Base-by-base conservation (phyloP, 2,888 invertebrate genomes). In the Aporophyla nigra region DNA sequence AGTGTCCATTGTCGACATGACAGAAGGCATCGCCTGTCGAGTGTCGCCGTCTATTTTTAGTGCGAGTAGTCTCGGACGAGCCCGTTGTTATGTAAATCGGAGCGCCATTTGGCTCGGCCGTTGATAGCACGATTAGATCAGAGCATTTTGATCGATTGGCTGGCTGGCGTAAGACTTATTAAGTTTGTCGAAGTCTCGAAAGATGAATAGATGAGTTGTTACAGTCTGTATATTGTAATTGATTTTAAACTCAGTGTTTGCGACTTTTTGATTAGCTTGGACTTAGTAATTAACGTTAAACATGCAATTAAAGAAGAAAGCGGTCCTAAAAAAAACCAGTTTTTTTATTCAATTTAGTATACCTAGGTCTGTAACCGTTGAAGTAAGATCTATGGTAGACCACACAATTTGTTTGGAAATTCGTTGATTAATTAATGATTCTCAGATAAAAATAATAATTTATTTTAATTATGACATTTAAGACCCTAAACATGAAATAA, bases 41-140 rank as follows among this genome's bases (percentile, higher is more conserved):
- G 67, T 71, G 70, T 75, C 62, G 40, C 62, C 53, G 71, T 61
- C 78, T 71, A 83, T 86, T 83, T 83, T 74, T 56, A 68, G 73
- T 63, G 53, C 27, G 51, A 65, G 51, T 46, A 66, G 54, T 61
- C 67, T 66, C 72, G 58, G 56, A 61, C 54, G 53, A 46, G 69
- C 19, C 78, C 69, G 67, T 88, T 87, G 85, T 87, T 78, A 87
- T 88, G 87, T 76, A 87, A 85, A 87, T 87, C 75, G 9, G 59
- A 68, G 67, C 68, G 76, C 80, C 76, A 81, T 85, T 87, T 79
- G 76, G 78, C 76, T 62, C 73, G 61, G 67, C 74, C 76, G 78
- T 75, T 78, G 83, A 86, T 85, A 74, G 86, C 72, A 9, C 81
- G 70, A 86, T 84, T 87, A 87, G 76, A 74, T 83, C 78, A 75